Base-by-base conservation (phyloP, 1,140 invertebrate species). In the Trichogramma pretiosum region DNA sequence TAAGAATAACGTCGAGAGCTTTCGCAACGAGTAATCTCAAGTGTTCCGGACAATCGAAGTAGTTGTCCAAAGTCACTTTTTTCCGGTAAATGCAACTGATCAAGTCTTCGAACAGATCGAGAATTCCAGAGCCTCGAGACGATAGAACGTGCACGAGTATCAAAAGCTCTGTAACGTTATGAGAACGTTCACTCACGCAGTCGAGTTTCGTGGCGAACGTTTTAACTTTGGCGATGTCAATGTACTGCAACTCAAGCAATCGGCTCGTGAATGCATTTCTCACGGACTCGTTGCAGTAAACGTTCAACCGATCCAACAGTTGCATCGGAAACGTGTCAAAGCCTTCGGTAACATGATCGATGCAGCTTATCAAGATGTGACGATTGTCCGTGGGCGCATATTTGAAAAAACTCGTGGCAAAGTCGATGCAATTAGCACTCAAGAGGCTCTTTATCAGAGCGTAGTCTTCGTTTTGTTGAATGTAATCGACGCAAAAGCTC, bases 401-500 rank as follows among this genome's bases (percentile, higher is more conserved):
- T 26, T 56, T 52, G 36, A 64, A 34, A 48, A 65, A 56, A 37
- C 40, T 44, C 3, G 54, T 38, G 5, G 56, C 49, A 34, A 58
- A 56, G 40, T 56, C 47, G 1, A 42, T 19, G 36, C 53, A 55
- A 30, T 48, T 33, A 0, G 52, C 54, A 5, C 35, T 37, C 13
- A 67, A 28, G 26, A 63, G 51, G 11, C 23, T 21, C 14, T 44
- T n/a, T 10, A 62, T 14, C 26, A 46, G 39, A 18, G 46, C 36
- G 3, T 2, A 8, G 38, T 56, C 30, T 8, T 47, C 8, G 21
- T 43, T 47, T 13, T 38, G n/a, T 30, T 38, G 48, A 19, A 55
- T 3, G 34, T 48, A 21, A 4, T 36, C 9, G 1, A 55, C 56
- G 11, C 55, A 56, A 1, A 58, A 26, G 10, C 43, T 44, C 18